These are phyloP conservation scores for Andrena haemorrhoa DNA, from an alignment of 2,888 invertebrate genomes.

Conservation along the genomic window DNA sequence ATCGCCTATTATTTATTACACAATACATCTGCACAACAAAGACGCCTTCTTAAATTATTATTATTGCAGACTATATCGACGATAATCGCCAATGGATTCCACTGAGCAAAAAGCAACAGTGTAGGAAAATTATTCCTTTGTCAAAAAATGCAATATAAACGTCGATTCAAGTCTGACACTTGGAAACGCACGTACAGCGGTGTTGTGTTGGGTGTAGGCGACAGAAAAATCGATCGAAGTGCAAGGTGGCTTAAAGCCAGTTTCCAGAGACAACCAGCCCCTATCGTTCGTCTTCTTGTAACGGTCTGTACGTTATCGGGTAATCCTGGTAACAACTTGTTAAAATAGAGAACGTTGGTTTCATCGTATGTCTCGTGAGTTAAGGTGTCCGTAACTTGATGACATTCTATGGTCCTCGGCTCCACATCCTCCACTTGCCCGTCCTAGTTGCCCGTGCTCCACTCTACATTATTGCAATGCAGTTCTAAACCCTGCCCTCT, in stretches of 20 bases:
- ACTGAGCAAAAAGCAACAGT: not conserved
- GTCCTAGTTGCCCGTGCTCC: constrained; percentile 1
- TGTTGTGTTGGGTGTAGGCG: not conserved
- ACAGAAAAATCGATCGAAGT: constrained; percentile 36
- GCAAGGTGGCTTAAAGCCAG: constrained; percentile 48
- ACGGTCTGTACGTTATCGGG: constrained; percentile 48
- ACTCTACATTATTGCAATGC: not conserved
- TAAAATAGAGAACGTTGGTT: constrained; percentile 51
- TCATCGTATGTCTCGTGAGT: constrained; percentile 40
- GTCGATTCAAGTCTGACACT: constrained; percentile 18
- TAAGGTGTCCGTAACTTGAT: constrained; percentile 44
- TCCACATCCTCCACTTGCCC: not conserved
- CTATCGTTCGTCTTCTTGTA: constrained; percentile 39
- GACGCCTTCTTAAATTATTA: no score
- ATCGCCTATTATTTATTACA: no score
- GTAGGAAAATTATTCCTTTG: not conserved
- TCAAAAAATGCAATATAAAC: not conserved
- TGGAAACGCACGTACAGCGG: constrained; percentile 20
- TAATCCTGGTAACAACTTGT: constrained; percentile 60
- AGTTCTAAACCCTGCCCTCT: not conserved
- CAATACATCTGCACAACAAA: no score
- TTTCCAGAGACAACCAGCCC: constrained; percentile 39
- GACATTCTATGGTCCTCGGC: constrained; percentile 24
- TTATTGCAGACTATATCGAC: no score
- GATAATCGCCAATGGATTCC: not conserved